phyloP scores from a whole-genome alignment of 2,888 invertebrate species.

The Malacosoma neustria region DNA sequence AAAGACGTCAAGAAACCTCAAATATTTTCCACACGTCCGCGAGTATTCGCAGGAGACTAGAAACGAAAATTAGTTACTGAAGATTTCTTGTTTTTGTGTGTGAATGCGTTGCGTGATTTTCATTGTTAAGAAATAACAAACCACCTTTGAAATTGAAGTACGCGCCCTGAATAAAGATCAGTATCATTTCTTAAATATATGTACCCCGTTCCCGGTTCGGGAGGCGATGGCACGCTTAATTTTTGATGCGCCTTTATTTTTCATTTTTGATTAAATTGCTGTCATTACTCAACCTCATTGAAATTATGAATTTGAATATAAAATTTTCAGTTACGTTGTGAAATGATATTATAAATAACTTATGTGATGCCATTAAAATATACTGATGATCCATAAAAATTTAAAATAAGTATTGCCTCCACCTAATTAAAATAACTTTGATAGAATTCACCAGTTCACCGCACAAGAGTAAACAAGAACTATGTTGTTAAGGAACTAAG shows the following conservation, averaged over 20 bases:
- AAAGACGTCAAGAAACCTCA: slow-evolving; percentile 58
- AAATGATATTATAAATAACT: too few relatives aligned
- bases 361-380: too few relatives aligned
- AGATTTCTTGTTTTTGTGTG: slow-evolving; percentile 60
- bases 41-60: slow-evolving; percentile 65
- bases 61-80: slow-evolving; percentile 72
- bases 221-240: neutral
- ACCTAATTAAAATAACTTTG: too few relatives aligned
- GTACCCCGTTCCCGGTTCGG: slow-evolving; percentile 7
- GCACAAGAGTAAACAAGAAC: too few relatives aligned
- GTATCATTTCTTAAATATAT: too few relatives aligned
- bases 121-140: slow-evolving; percentile 68
- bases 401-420: too few relatives aligned
- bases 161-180: slow-evolving; percentile 53
- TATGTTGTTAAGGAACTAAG: too few relatives aligned
- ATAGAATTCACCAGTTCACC: too few relatives aligned
- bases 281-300: too few relatives aligned
- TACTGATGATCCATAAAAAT: too few relatives aligned
- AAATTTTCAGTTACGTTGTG: too few relatives aligned
- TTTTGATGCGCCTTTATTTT: neutral
- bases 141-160: slow-evolving; percentile 65
- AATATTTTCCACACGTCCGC: slow-evolving; percentile 72
- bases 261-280: neutral
- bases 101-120: slow-evolving; percentile 67
- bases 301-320: too few relatives aligned